Evolutionary conservation across 2,113 vertebrate species (phyloP), one percentile per base, ranked within the genome.

Genomic region (Psilopsiagon aurifrons): DNA sequence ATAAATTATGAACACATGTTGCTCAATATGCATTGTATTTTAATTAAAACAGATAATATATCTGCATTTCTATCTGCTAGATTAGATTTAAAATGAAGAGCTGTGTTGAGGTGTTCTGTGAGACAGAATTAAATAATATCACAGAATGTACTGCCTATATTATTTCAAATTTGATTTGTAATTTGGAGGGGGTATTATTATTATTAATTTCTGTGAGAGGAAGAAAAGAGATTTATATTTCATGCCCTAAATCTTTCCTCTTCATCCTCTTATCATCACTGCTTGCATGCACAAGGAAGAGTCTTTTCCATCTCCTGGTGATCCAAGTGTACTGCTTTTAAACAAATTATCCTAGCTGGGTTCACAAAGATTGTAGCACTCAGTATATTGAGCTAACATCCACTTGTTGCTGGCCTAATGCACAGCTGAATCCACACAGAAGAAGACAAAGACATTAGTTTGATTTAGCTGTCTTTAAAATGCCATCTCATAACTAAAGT

Each of bases 321-420:
- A 93, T 95, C 39, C 59, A 43, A 75, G 15, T 28, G 25, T 33
- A 68, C 39, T 94, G 90, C 86, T 95, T 95, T 96, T 93, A 77
- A 91, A 92, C 55, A 95, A 88, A 93, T 90, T 87, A 35, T 57
- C 17, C 37, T 69, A 22, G 23, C 35, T 46, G 24, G 10, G 12
- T 77, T 94, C n/a, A 66, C 37, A 73, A 90, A 33, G 46, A 80
- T 54, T 94, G 84, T 80, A 88, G 59, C 13, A 29, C 24, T 73
- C 22, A 31, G 28, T 85, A 17, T 67, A 62, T 22, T 73, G 27
- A 66, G 41, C 10, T 83, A 73, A 66, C 47, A 85, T 35, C 11
- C 85, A 10, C 18, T 54, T 85, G 29, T 54, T 82, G 17, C 22
- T 88, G 74, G 47, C 67, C 51, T 81, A 80, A 85, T 51, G 19